Evolutionary conservation across 1,140 invertebrate species (phyloP).

Genomic region (Drosophila saltans): DNA sequence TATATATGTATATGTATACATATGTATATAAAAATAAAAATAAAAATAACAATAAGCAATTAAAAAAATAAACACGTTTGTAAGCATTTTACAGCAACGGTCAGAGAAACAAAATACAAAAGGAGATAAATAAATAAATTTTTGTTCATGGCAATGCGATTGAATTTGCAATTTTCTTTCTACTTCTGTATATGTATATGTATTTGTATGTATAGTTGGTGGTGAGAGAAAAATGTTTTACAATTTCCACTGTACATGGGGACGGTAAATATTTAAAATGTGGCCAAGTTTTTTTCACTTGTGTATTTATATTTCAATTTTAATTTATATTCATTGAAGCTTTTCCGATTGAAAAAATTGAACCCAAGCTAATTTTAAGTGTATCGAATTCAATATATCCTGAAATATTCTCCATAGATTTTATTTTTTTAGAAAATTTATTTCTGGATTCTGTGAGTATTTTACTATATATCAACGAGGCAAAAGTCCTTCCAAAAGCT

Average conservation of each 20-base stretch:
- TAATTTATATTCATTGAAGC: constrained; percentile 73
- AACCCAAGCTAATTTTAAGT: not conserved
- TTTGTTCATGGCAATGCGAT: constrained; percentile 62
- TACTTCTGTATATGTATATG: not conserved
- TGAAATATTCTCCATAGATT: not conserved
- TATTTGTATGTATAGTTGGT: constrained; percentile 8
- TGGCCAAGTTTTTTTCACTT: constrained; percentile 48
- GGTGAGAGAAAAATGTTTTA: constrained; percentile 58
- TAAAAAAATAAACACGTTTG: constrained; percentile 77
- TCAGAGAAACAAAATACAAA: constrained; percentile 37
- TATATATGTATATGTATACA: not conserved
- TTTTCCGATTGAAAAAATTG: not conserved
- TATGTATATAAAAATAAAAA: not conserved
- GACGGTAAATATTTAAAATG: constrained; percentile 76
- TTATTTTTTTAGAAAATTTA: no score
- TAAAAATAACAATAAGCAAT: constrained; percentile 62
- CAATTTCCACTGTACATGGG: constrained; percentile 62
- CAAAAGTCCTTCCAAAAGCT: no score
- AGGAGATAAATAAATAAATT: constrained; percentile 65
- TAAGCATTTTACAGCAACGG: constrained; percentile 53
- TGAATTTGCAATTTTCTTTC: constrained; percentile 40
- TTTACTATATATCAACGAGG: no score
- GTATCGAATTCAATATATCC: not conserved
- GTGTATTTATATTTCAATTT: constrained; percentile 76
- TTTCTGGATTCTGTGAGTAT: no score